Conservation (phyloP, 2,888 invertebrate genomes). For the Ommatoiulus sabulosus region DNA sequence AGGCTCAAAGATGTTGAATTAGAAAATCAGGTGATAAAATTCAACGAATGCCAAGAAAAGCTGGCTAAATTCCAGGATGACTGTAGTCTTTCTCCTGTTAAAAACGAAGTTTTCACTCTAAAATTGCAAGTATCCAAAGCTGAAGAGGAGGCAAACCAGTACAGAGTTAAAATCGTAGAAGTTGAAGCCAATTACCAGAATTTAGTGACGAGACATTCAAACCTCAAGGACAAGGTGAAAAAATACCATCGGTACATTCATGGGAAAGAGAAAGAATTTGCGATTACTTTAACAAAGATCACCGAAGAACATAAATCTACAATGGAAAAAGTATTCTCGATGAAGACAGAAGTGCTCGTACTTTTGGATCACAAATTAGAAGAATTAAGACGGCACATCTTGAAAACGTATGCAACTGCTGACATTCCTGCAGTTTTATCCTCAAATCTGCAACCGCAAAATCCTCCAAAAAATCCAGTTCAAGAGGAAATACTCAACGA, state of each 20-base stretch:
- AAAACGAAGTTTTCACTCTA: conserved; percentile 25
- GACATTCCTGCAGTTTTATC: neutral
- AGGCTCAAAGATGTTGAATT: neutral
- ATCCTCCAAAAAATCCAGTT: neutral
- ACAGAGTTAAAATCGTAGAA: neutral
- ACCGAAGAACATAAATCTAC: conserved; percentile 44
- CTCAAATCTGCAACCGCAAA: neutral
- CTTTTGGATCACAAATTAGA: conserved; percentile 20
- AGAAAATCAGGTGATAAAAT: neutral
- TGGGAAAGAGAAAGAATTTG: conserved; percentile 52
- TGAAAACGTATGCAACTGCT: neutral
- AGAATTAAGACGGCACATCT: neutral
- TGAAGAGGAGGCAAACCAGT: conserved; percentile 17
- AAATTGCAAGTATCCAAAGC: neutral
- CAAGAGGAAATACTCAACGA: neutral
- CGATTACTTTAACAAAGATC: conserved; percentile 14
- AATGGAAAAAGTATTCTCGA: neutral
- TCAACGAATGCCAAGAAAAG: conserved; percentile 19
- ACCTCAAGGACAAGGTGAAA: conserved; percentile 54
- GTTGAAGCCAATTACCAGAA: neutral
- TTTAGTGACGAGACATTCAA: neutral
- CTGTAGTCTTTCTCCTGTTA: neutral
- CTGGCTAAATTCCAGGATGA: neutral
- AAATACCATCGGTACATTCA: conserved; percentile 56
- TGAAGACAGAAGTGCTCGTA: conserved; percentile 15